phyloP scores from a whole-genome alignment of 2,888 invertebrate genomes.

The Temnothorax ravouxi region DNA sequence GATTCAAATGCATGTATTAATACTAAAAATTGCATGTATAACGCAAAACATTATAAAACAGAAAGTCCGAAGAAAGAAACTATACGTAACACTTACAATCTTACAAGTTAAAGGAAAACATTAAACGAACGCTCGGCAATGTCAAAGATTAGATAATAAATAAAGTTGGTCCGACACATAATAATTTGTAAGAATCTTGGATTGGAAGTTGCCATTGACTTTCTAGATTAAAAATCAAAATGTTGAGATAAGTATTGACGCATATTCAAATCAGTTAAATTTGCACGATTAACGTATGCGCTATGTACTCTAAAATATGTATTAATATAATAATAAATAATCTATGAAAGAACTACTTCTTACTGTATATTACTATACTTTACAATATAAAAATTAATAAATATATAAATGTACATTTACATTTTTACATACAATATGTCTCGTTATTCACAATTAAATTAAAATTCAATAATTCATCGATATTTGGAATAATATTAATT shows the following conservation, averaged over 20 bases:
- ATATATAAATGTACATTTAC: not conserved
- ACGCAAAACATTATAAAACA: not conserved
- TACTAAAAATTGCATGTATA: not conserved
- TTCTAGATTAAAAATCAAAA: not conserved
- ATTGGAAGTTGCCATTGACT: not conserved
- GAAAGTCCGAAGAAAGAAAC: not conserved
- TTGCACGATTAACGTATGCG: not conserved
- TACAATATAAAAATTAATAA: not conserved
- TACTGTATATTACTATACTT: not conserved
- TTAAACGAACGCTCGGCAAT: not conserved
- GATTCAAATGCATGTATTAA: not conserved
- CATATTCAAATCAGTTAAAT: not conserved
- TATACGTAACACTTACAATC: not conserved
- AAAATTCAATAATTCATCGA: not conserved
- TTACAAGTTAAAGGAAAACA: not conserved
- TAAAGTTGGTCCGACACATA: not conserved
- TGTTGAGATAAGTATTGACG: not conserved
- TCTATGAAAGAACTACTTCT: not conserved
- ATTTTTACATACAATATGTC: not conserved
- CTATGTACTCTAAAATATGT: not conserved
- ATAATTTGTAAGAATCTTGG: not conserved
- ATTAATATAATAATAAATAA: constrained; percentile 3
- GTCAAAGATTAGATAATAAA: not conserved
- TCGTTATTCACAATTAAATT: not conserved
- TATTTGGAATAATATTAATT: constrained; percentile 12